A percentile compares a stretch with the other conserved stretches of the same genome.
phyloP scores from a whole-genome alignment of 2,888 invertebrate genomes.

The Griposia aprilina region DNA sequence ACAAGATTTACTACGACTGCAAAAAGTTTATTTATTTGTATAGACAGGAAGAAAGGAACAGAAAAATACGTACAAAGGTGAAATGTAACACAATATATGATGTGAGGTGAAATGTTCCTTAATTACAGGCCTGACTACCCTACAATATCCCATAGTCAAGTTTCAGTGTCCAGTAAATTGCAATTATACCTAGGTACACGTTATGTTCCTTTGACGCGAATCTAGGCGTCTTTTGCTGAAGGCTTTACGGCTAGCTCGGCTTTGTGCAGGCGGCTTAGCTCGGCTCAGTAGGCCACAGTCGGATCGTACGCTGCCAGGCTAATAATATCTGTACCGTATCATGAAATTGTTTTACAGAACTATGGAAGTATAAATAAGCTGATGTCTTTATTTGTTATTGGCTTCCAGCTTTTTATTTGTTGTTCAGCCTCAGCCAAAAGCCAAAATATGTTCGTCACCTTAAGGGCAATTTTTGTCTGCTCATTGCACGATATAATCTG shows the following conservation, averaged over 20 bases:
- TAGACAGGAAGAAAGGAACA: too few relatives aligned
- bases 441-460: not conserved
- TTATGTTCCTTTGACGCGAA: not conserved
- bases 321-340: conserved; percentile 4
- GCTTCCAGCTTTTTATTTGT: not conserved
- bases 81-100: too few relatives aligned
- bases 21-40: not conserved
- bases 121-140: not conserved
- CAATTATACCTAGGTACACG: not conserved
- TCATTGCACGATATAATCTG: not conserved
- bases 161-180: not conserved
- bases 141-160: not conserved
- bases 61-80: too few relatives aligned
- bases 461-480: not conserved
- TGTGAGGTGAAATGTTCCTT: not conserved
- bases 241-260: conserved; percentile 25
- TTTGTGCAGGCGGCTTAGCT: conserved; percentile 30
- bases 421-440: not conserved
- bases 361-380: not conserved
- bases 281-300: conserved; percentile 10
- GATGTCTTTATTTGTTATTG: not conserved
- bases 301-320: not conserved
- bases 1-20: not conserved
- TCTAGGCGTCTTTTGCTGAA: conserved; percentile 28
- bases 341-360: conserved; percentile 5